Evolutionary conservation across 1,140 invertebrate species (phyloP).

Genomic region (Plodia interpunctella): DNA sequence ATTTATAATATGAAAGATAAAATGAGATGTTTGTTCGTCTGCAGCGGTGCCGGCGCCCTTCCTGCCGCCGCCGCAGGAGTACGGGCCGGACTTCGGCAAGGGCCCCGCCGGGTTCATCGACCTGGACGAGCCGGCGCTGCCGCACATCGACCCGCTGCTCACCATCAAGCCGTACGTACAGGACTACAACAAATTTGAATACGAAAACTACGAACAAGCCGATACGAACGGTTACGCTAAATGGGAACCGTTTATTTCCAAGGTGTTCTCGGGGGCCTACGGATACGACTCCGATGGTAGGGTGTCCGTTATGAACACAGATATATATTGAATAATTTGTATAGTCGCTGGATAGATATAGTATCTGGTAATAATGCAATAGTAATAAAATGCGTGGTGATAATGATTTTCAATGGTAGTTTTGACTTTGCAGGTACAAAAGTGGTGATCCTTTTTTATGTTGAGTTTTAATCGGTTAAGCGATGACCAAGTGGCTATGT

Average conservation of each 20-base stretch:
- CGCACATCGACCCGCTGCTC: slow-evolving; percentile 59
- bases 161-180: slow-evolving; percentile 21
- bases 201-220: slow-evolving; percentile 11
- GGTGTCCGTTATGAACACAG: slow-evolving; percentile 41
- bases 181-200: not conserved
- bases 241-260: not conserved
- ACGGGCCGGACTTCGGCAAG: slow-evolving; percentile 52
- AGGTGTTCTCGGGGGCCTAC: not conserved
- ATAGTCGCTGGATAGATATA: not conserved
- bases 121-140: slow-evolving; percentile 50
- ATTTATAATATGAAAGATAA: too few relatives aligned
- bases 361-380: too few relatives aligned
- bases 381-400: too few relatives aligned
- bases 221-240: not conserved
- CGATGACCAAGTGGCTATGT: too few relatives aligned
- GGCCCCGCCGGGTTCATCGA: slow-evolving; percentile 25
- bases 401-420: too few relatives aligned
- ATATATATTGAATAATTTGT: slow-evolving; percentile 41
- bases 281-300: slow-evolving; percentile 28
- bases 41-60: not conserved
- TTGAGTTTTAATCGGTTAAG: too few relatives aligned
- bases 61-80: slow-evolving; percentile 29
- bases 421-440: too few relatives aligned
- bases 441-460: too few relatives aligned
- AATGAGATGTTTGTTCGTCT: too few relatives aligned